Evolutionary conservation across 1,140 invertebrate genomes (phyloP).

Genomic region (Brachionus asplanchnoidis): DNA sequence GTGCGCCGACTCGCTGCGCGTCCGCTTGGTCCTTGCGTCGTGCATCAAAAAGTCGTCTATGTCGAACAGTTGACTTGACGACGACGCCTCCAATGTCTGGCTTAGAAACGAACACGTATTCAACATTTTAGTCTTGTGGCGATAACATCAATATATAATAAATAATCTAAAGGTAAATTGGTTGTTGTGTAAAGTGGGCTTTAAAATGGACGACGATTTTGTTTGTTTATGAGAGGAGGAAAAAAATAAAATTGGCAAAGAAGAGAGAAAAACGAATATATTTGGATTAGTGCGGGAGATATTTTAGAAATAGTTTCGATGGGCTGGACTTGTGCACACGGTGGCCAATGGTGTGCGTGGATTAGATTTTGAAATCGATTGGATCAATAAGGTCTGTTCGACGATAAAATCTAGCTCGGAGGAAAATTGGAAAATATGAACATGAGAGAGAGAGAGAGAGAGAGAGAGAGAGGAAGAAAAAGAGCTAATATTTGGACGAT

Average conservation of each 20-base stretch:
- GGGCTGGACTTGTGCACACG: neutral
- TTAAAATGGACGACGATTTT: no score
- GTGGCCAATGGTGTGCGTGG: neutral
- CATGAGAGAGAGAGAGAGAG: neutral
- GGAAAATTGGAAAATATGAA: neutral
- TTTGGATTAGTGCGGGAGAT: neutral
- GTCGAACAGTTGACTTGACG: neutral
- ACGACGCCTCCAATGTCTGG: neutral
- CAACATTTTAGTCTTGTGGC: neutral
- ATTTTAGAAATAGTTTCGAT: neutral
- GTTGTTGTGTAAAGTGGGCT: neutral
- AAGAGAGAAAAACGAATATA: neutral
- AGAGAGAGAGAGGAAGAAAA: neutral
- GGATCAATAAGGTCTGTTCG: neutral
- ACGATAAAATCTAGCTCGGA: neutral
- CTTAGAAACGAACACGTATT: neutral
- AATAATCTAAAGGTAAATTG: no score
- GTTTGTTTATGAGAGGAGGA: no score
- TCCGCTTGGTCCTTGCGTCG: neutral
- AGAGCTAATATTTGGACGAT: neutral
- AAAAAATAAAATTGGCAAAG: neutral
- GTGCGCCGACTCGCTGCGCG: neutral
- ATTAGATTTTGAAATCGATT: neutral
- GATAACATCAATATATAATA: no score
- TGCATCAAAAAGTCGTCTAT: neutral